Conservation (phyloP, 1,140 invertebrate genomes). For the Drosophila tristis region DNA sequence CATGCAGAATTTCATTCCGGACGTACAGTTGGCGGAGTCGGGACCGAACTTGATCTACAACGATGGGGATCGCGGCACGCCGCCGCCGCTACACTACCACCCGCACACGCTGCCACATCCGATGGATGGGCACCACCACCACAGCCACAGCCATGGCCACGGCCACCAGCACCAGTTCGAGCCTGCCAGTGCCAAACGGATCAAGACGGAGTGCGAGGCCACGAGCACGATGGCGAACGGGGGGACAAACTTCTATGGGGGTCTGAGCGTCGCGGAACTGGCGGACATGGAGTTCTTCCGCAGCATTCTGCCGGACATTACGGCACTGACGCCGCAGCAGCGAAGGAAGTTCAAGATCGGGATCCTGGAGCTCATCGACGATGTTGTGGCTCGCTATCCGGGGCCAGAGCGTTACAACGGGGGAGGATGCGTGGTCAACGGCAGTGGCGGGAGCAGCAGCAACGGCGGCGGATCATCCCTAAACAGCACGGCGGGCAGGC, state of each 20-base stretch:
- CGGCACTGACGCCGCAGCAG: constrained; percentile 68
- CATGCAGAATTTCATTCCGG: constrained; percentile 77
- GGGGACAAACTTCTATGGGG: constrained; percentile 29
- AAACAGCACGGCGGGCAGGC: constrained; percentile 8
- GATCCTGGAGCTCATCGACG: constrained; percentile 78
- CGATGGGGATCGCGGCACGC: constrained; percentile 43
- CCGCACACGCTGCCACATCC: constrained; percentile 34
- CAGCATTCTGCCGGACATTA: constrained; percentile 78
- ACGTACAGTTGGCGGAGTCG: constrained; percentile 73
- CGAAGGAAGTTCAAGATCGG: constrained; percentile 82
- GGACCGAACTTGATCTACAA: constrained; percentile 62
- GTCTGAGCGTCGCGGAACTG: constrained; percentile 55
- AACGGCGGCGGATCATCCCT: constrained; percentile 19
- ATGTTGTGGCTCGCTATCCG: constrained; percentile 75
- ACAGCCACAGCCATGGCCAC: constrained; percentile 1
- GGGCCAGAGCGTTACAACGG: constrained; percentile 52
- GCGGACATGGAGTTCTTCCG: constrained; percentile 83
- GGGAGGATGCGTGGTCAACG: constrained; percentile 27
- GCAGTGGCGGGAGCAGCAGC: constrained; percentile 46
- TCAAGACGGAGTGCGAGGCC: constrained; percentile 75
- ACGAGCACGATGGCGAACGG: constrained; percentile 48
- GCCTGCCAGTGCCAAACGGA: constrained; percentile 53
- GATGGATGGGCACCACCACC: constrained; percentile 18
- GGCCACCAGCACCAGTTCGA: constrained; percentile 41
- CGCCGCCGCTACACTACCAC: constrained; percentile 53